Conservation (phyloP, 2,113 vertebrate species). For the Coreoperca whiteheadi region DNA sequence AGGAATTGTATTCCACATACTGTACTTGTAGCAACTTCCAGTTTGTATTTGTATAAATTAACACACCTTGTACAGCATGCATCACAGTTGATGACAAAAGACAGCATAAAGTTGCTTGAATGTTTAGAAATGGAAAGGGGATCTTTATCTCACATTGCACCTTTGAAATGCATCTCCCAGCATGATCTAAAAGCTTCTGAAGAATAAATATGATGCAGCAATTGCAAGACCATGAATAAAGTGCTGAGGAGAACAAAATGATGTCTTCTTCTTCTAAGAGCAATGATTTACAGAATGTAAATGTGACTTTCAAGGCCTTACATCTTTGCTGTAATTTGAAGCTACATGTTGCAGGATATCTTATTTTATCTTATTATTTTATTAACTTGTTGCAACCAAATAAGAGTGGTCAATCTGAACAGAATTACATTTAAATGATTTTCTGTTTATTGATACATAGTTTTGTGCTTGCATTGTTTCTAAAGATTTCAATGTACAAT, state of each 20-base stretch:
- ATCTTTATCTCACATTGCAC: too few species aligned
- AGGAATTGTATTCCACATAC: not conserved
- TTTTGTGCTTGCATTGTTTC: too few species aligned
- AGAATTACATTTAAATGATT: too few species aligned
- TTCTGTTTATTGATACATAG: too few species aligned
- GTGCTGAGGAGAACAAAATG: not conserved
- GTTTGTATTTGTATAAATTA: too few species aligned
- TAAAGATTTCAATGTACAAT: too few species aligned
- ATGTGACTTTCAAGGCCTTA: not conserved
- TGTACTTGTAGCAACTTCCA: not conserved
- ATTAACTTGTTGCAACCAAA: too few species aligned
- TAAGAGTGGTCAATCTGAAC: too few species aligned
- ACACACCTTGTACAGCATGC: too few species aligned
- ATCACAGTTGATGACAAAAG: too few species aligned
- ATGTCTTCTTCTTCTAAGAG: not conserved
- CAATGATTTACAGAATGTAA: not conserved
- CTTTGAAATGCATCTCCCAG: not conserved
- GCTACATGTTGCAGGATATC: not conserved
- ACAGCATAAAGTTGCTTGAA: too few species aligned
- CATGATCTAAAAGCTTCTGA: not conserved
- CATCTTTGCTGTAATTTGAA: not conserved
- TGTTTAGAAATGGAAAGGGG: too few species aligned
- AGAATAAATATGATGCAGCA: not conserved
- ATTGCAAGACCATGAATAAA: not conserved
- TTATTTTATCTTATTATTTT: not conserved